Evolutionary conservation across 2,888 invertebrate species (phyloP).

Genomic region (Hirtodrosophila cameraria): DNA sequence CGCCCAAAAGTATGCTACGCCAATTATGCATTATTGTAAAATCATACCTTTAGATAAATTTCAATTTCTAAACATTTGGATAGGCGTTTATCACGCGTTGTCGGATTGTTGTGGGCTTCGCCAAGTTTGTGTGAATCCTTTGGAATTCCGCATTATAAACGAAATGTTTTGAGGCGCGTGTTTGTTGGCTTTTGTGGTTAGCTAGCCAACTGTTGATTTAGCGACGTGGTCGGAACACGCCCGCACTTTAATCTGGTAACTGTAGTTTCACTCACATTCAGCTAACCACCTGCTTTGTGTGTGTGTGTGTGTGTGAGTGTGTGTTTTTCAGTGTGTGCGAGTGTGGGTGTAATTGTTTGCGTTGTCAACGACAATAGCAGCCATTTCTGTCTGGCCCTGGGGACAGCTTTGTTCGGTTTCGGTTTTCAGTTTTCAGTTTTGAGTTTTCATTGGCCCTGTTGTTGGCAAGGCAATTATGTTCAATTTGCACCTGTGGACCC

Average conservation of each 20-base stretch:
- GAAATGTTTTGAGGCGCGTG: slow-evolving; percentile 22
- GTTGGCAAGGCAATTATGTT: slow-evolving; percentile 71
- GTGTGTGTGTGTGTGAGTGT: not conserved
- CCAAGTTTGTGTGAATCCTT: slow-evolving; percentile 28
- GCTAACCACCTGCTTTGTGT: not conserved
- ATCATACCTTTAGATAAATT: not conserved
- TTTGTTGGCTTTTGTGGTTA: slow-evolving; percentile 50
- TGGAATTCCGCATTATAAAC: slow-evolving; percentile 38
- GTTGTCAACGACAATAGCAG: slow-evolving; percentile 71
- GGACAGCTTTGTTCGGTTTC: slow-evolving; percentile 51
- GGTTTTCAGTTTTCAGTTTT: slow-evolving; percentile 31
- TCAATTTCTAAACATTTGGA: slow-evolving; percentile 2
- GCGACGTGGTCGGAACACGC: slow-evolving; percentile 39
- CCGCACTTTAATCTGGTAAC: slow-evolving; percentile 19
- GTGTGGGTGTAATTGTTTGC: slow-evolving; percentile 5
- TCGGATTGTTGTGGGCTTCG: slow-evolving; percentile 1
- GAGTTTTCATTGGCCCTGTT: slow-evolving; percentile 24
- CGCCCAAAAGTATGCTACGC: no score
- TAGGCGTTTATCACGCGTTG: slow-evolving; percentile 28
- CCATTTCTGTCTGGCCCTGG: slow-evolving; percentile 52
- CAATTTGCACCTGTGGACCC: slow-evolving; percentile 72
- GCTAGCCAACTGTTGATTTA: slow-evolving; percentile 76
- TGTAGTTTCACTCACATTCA: not conserved
- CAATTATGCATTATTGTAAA: no score
- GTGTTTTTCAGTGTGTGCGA: slow-evolving; percentile 1